Evolutionary conservation across 30 jellyfish, hydroid and myxozoan species (phyloP), one percentile per base, ranked within the genome.

Genomic region (Turritopsis rubra): DNA sequence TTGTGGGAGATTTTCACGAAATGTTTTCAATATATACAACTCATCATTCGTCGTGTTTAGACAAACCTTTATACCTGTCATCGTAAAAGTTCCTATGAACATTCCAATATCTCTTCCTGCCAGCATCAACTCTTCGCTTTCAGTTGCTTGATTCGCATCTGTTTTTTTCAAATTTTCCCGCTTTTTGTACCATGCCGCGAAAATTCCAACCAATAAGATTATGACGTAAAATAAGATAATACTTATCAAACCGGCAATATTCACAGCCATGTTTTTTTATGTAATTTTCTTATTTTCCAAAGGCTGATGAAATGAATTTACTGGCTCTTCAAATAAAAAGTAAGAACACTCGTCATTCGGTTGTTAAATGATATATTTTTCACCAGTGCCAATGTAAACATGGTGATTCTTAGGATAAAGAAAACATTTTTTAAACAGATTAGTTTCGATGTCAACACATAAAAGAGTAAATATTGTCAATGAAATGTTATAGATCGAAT

Each of bases 101-200:
- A 65, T 66, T 23, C 99, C 99, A 52, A 93, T 93, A 52, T 79
- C 86, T 53, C 99, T 76, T 1, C 99, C 97, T 8, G 99, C 99
- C 89, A 93, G 75, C 85, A 93, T 80, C 70, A 93, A 76, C 76
- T 90, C 97, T 71, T 93, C 99, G 28, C 97, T 93, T 75, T 85
- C 95, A 21, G 89, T 86, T 29, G 90, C 87, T 0, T 79, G 66
- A 68, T 27, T 68, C 30, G 31, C 77, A 23, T 27, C 31, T 16
- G 9, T 68, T 17, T 78, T 23, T 24, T 74, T 74, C 24, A 28
- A 21, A 18, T 65, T 71, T 21, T 66, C 28, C 21, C 90, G 27
- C 78, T 79, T 88, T 85, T 85, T 88, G 31, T 88, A 81, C 19
- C 98, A 79, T 21, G 98, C 95, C 18, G 98, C 96, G 30, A 83